These are phyloP conservation scores for Lordiphosa collinella DNA, from an alignment of 1,140 invertebrate genomes.

Conservation along the genomic window DNA sequence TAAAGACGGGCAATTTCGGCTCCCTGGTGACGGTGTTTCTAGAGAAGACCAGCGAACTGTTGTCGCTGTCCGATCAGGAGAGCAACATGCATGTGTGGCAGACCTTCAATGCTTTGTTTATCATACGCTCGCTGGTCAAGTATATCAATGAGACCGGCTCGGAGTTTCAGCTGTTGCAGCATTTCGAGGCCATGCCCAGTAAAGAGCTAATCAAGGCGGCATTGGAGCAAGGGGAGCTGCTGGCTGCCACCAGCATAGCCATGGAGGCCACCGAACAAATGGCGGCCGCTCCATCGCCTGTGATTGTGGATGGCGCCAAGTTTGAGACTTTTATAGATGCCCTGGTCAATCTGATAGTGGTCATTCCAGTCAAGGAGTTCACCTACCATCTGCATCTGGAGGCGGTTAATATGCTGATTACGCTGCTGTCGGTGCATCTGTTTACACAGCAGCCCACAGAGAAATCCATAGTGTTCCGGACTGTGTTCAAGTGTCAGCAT, in stretches of 20 bases:
- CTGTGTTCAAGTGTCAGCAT: slow-evolving; percentile 87
- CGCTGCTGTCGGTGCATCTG: slow-evolving; percentile 93
- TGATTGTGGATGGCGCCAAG: slow-evolving; percentile 74
- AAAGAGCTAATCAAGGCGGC: slow-evolving; percentile 50
- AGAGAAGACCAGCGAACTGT: slow-evolving; percentile 87
- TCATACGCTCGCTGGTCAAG: slow-evolving; percentile 92
- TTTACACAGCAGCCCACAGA: slow-evolving; percentile 84
- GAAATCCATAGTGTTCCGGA: slow-evolving; percentile 81
- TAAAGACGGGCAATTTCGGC: slow-evolving; percentile 91
- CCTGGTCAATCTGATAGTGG: slow-evolving; percentile 72
- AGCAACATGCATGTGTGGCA: slow-evolving; percentile 97
- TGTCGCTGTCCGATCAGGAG: slow-evolving; percentile 90
- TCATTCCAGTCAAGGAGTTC: slow-evolving; percentile 83
- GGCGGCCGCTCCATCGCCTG: slow-evolving; percentile 8
- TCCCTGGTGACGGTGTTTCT: slow-evolving; percentile 92
- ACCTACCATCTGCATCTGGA: slow-evolving; percentile 95
- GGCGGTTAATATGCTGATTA: slow-evolving; percentile 91
- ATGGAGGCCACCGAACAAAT: slow-evolving; percentile 66
- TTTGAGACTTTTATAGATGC: slow-evolving; percentile 79
- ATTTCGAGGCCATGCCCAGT: slow-evolving; percentile 84
- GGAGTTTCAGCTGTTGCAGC: slow-evolving; percentile 87
- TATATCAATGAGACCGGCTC: slow-evolving; percentile 91
- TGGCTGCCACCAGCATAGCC: slow-evolving; percentile 54
- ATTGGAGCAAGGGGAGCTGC: too few relatives aligned
- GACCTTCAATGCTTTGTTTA: slow-evolving; percentile 95